A percentile compares a stretch with the other conserved stretches of the same genome.
phyloP scores from a whole-genome alignment of 2,113 vertebrate species.

The Eudyptes chrysolophus region DNA sequence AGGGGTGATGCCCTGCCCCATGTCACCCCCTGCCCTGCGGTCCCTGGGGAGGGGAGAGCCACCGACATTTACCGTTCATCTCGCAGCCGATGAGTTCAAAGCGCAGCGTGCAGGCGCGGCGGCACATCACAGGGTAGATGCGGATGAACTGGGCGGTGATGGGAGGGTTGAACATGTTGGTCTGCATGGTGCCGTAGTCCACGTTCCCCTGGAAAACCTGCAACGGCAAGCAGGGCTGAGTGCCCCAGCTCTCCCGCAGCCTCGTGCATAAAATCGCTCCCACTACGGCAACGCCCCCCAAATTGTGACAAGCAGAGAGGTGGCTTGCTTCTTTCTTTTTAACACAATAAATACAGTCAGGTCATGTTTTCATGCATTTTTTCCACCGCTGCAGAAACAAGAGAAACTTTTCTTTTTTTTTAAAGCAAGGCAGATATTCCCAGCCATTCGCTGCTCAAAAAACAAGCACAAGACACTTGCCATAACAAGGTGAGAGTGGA shows the following conservation, averaged over 20 bases:
- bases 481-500: not conserved
- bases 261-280: not conserved
- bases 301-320: not conserved
- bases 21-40: not conserved
- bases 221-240: not conserved
- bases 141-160: slow-evolving; percentile 86
- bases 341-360: not conserved
- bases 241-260: not conserved
- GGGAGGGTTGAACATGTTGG: slow-evolving; percentile 85
- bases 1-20: fast-evolving
- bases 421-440: not conserved
- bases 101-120: slow-evolving; percentile 88
- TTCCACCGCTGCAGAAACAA: not conserved
- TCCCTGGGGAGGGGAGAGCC: not conserved
- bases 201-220: slow-evolving; percentile 88
- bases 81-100: slow-evolving; percentile 96
- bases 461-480: not conserved
- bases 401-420: not conserved
- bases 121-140: slow-evolving; percentile 85
- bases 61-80: slow-evolving; percentile 81
- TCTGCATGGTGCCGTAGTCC: slow-evolving; percentile 81
- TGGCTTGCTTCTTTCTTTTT: not conserved
- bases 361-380: not conserved
- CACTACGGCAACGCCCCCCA: not conserved
- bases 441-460: not conserved